Percentiles rank a stretch among this genome's conserved stretches.
Conservation (phyloP, 1,140 invertebrate species). For the Atta texana region DNA sequence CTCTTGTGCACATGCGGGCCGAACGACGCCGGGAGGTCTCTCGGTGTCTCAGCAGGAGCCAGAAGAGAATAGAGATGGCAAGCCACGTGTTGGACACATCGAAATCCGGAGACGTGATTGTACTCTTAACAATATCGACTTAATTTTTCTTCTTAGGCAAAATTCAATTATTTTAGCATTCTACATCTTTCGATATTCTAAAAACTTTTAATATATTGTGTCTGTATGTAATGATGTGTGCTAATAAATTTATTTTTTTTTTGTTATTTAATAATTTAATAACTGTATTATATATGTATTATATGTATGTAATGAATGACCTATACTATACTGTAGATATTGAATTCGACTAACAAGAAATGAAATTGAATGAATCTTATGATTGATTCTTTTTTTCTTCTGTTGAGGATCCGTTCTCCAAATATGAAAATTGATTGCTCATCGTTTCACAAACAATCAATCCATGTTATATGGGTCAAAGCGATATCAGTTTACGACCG, state of each 20-base stretch:
- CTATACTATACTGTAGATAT: neutral
- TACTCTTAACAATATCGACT: slow-evolving; percentile 2
- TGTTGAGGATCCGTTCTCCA: neutral
- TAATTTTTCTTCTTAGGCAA: neutral
- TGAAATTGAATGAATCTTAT: neutral
- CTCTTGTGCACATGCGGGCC: slow-evolving; percentile 65
- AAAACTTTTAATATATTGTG: neutral
- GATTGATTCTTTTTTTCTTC: slow-evolving; percentile 2
- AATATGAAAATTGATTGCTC: neutral
- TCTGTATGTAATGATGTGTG: neutral
- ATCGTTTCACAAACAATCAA: slow-evolving; percentile 66
- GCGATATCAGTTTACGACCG: slow-evolving; percentile 53
- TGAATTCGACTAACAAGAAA: neutral
- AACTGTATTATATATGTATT: neutral
- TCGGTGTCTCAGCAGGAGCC: slow-evolving; percentile 73
- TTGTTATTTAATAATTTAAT: neutral
- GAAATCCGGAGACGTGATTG: neutral
- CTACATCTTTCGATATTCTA: neutral
- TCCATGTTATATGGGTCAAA: slow-evolving; percentile 69
- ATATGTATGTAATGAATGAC: too few species aligned
- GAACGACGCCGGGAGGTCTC: slow-evolving; percentile 71
- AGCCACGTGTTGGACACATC: slow-evolving; percentile 66
- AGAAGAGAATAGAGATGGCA: slow-evolving; percentile 41
- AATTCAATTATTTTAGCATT: neutral
- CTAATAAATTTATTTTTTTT: neutral